phyloP scores from a whole-genome alignment of 2,797 vertebrate species.

The Molossus molossus region DNA sequence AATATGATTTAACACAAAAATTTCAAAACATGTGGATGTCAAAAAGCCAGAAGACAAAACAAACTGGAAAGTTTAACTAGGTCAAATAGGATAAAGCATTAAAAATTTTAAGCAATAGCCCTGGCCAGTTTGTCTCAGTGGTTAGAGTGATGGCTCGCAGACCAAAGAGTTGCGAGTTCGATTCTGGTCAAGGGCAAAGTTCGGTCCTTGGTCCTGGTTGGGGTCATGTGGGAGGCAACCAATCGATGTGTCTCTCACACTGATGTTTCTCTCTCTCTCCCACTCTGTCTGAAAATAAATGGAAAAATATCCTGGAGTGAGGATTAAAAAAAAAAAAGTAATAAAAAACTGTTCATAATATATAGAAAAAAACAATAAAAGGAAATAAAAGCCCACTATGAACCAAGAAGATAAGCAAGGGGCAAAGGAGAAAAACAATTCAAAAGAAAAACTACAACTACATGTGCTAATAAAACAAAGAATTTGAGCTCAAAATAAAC shows the following conservation, averaged over 20 bases:
- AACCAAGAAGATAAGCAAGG: background rate
- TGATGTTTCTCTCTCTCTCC: too few species aligned
- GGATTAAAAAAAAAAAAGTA: background rate
- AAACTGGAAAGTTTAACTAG: slow-evolving; percentile 5
- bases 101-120: slow-evolving; percentile 4
- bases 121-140: too few species aligned
- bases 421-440: slow-evolving; percentile 35
- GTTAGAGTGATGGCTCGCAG: too few species aligned
- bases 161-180: too few species aligned
- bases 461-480: background rate
- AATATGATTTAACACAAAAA: slow-evolving; percentile 51
- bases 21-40: slow-evolving; percentile 25
- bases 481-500: slow-evolving; percentile 2
- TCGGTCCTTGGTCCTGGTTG: too few species aligned
- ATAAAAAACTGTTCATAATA: background rate
- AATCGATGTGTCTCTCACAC: too few species aligned
- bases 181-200: too few species aligned
- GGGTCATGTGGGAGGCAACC: too few species aligned
- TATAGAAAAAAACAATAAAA: background rate
- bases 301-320: too few species aligned
- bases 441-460: background rate
- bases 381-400: background rate
- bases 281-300: too few species aligned
- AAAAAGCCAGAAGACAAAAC: slow-evolving; percentile 43
- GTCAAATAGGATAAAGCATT: slow-evolving; percentile 42